A percentile compares a stretch with the other conserved stretches of the same genome.
These are phyloP conservation scores for Rallus crepitans DNA, from an alignment of 2,797 vertebrate species.

Conservation along the genomic window DNA sequence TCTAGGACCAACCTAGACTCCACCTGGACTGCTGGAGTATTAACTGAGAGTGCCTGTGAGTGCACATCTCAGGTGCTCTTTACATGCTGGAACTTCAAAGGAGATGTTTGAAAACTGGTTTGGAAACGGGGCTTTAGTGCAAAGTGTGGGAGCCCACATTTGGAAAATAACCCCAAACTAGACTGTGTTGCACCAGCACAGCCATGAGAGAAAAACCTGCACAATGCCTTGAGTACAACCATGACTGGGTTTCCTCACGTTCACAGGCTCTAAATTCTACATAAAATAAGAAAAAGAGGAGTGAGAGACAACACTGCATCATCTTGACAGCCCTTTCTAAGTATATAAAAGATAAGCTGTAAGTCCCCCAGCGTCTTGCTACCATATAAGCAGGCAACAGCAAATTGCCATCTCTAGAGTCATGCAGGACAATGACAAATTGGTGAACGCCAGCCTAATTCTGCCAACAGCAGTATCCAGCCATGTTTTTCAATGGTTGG, in stretches of 20 bases:
- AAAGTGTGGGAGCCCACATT: not conserved
- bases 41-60: not conserved
- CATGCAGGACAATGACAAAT: not conserved
- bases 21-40: not conserved
- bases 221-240: constrained; percentile 22
- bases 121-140: not conserved
- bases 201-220: not conserved
- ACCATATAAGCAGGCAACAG: not conserved
- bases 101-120: not conserved
- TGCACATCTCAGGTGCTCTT: not conserved
- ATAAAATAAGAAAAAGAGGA: constrained; percentile 13
- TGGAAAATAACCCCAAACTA: not conserved
- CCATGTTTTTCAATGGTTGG: not conserved
- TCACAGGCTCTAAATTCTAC: constrained; percentile 4
- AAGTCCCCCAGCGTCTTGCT: not conserved
- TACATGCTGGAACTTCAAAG: not conserved
- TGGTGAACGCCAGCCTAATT: not conserved
- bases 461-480: not conserved
- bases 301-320: constrained; percentile 16
- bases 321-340: constrained; percentile 28
- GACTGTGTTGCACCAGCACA: not conserved
- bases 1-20: not conserved
- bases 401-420: constrained; percentile 6
- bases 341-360: not conserved
- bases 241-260: not conserved